These are phyloP conservation scores for Aphodius sticticus DNA, from an alignment of 2,888 invertebrate species.

Conservation along the genomic window DNA sequence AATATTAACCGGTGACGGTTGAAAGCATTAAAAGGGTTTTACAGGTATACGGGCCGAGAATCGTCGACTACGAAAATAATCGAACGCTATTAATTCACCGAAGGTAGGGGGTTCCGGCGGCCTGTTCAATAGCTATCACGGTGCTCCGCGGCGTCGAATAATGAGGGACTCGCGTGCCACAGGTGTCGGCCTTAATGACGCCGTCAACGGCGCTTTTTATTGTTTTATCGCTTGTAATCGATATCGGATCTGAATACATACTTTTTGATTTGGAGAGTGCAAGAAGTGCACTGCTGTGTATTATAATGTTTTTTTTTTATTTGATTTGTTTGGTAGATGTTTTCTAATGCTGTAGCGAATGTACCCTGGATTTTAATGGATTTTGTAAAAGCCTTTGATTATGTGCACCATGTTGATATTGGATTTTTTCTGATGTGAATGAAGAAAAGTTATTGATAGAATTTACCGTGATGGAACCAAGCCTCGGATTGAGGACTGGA, in stretches of 20 bases:
- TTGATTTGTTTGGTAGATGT: no score
- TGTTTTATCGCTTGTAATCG: slow-evolving; percentile 42
- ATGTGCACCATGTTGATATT: no score
- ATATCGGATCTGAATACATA: slow-evolving; percentile 30
- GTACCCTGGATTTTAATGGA: no score
- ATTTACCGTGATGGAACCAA: no score
- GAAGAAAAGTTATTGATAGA: no score
- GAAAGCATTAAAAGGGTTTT: slow-evolving; percentile 42
- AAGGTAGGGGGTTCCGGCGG: slow-evolving; percentile 50
- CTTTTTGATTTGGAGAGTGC: background rate
- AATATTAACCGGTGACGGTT: slow-evolving; percentile 31
- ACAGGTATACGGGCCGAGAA: slow-evolving; percentile 41
- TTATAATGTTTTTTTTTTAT: background rate
- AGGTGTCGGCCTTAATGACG: slow-evolving; percentile 56
- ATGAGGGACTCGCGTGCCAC: slow-evolving; percentile 58
- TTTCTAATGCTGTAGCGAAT: no score
- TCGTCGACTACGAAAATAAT: slow-evolving; percentile 57
- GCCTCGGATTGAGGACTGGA: no score
- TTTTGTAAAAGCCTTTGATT: no score
- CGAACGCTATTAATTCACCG: slow-evolving; percentile 57
- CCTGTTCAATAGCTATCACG: slow-evolving; percentile 49
- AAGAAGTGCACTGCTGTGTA: background rate
- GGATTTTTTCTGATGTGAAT: no score
- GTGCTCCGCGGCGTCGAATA: slow-evolving; percentile 44
- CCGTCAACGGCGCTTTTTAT: slow-evolving; percentile 49